Conservation (phyloP, 2,113 vertebrate genomes). For the Platichthys flesus region DNA sequence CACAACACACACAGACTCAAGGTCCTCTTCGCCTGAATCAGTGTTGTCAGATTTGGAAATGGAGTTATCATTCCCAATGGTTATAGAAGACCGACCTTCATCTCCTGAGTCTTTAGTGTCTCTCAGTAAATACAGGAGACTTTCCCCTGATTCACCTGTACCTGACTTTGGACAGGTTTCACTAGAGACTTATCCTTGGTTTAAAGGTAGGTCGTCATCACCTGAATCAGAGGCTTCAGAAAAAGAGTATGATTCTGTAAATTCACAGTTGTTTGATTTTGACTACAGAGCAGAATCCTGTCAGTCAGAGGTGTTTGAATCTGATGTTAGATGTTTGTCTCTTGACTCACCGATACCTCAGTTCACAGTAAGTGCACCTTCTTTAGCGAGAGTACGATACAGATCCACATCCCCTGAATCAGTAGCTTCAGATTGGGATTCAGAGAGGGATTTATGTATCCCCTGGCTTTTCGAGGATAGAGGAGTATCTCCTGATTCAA, state of each 20-base stretch:
- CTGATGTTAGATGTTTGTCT: conserved; percentile 1
- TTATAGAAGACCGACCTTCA: conserved; percentile 26
- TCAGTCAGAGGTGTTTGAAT: background rate
- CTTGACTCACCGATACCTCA: conserved; percentile 50
- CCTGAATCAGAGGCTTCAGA: conserved; percentile 24
- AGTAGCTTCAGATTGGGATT: background rate
- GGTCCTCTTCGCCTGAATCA: conserved; percentile 56
- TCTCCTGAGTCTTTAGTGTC: conserved; percentile 40
- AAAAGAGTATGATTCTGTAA: background rate
- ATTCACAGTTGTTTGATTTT: background rate
- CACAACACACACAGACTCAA: background rate
- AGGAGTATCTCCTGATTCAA: conserved; percentile 45
- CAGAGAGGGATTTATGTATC: conserved; percentile 30
- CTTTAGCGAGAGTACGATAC: no score
- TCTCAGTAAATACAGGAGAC: conserved; percentile 16
- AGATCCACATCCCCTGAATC: conserved; percentile 52
- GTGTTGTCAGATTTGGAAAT: conserved; percentile 43
- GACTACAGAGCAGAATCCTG: conserved; percentile 22
- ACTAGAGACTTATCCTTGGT: background rate
- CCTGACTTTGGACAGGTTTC: conserved; percentile 25
- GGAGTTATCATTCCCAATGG: conserved; percentile 11
- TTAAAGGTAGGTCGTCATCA: conserved; percentile 24
- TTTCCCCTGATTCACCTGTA: conserved; percentile 54
- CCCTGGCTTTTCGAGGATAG: conserved; percentile 48
- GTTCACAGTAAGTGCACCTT: background rate